Base-by-base conservation (phyloP, 2,797 vertebrate species). In the Chlorospingus flavigularis region DNA sequence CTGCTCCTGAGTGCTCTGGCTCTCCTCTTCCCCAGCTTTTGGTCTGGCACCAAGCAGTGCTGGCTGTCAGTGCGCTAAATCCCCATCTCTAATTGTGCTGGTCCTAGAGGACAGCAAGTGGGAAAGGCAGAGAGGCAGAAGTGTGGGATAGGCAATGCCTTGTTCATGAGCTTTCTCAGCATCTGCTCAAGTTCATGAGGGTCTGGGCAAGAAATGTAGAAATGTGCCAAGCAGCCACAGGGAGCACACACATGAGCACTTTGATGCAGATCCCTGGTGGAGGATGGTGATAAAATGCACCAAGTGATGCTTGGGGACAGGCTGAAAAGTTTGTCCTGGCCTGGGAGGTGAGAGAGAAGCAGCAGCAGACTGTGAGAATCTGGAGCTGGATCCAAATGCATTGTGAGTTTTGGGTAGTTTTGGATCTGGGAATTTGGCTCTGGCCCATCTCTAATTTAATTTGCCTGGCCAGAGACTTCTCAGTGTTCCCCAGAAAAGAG, bases 391-490 rank as follows among this genome's bases (percentile, higher is more conserved):
- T 80, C 79, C 76, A 88, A 92, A 75, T 2, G 26, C 51, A 67
- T 90, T 86, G 65, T 91, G 79, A 92, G 48, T 42, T 85, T 78
- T 72, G 68, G 68, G 65, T 83, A 62, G 86, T 3, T 94, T 93
- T 66, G 57, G 89, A 65, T 68, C 72, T 83, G 70, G 61, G 66
- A 91, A 48, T 81, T 86, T 96, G 95, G 95, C 94, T 81, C 33
- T 57, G 79, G 43, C 82, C 91, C 94, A 91, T 78, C 62, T 86
- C 87, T 94, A 75, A 84, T 95, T 94, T 94, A 90, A 88, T 92
- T 91, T 96, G 71, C 67, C 90, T 95, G 83, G 60, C 62, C 82
- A 42, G 80, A 88, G 55, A 57, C 79, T 88, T 55, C 79, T 67
- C 45, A 74, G 57, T 39, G n/a, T 72, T 84, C 58, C 24, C 61